A percentile compares a stretch with the other conserved stretches of the same genome.
These are phyloP conservation scores for Heliothis peltigera DNA, from an alignment of 2,888 invertebrate genomes.

Conservation along the genomic window DNA sequence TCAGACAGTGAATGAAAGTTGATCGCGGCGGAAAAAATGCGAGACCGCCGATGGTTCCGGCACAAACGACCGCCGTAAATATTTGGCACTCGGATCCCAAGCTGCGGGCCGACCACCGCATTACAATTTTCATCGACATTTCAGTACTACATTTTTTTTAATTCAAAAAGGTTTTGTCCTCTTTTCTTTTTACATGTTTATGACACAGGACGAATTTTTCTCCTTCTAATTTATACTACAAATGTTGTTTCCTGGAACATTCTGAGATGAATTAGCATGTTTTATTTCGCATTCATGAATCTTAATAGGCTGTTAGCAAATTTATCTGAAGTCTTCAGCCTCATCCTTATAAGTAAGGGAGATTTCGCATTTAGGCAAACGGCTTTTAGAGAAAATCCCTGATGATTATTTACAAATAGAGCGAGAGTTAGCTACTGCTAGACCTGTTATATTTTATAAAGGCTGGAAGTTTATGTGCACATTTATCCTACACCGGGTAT, in stretches of 20 bases:
- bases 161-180: conserved; percentile 49
- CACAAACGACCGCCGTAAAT: conserved; percentile 74
- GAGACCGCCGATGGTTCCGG: conserved; percentile 76
- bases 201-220: conserved; percentile 58
- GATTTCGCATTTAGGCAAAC: conserved; percentile 63
- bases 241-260: conserved; percentile 72
- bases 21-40: conserved; percentile 82
- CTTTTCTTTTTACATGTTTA: conserved; percentile 57
- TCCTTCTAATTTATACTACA: conserved; percentile 72
- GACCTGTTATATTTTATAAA: too few species aligned
- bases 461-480: too few species aligned
- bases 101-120: conserved; percentile 53
- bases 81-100: conserved; percentile 72
- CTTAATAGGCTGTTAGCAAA: conserved; percentile 74
- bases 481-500: too few species aligned
- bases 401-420: conserved; percentile 67
- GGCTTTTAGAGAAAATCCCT: conserved; percentile 63
- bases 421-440: too few species aligned
- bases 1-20: conserved; percentile 88
- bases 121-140: conserved; percentile 64
- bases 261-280: conserved; percentile 74
- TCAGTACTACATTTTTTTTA: conserved; percentile 64
- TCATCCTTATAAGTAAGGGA: conserved; percentile 67
- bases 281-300: conserved; percentile 78
- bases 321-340: conserved; percentile 69